Conservation (phyloP, 2,888 invertebrate species). For the Cistogaster globosa region DNA sequence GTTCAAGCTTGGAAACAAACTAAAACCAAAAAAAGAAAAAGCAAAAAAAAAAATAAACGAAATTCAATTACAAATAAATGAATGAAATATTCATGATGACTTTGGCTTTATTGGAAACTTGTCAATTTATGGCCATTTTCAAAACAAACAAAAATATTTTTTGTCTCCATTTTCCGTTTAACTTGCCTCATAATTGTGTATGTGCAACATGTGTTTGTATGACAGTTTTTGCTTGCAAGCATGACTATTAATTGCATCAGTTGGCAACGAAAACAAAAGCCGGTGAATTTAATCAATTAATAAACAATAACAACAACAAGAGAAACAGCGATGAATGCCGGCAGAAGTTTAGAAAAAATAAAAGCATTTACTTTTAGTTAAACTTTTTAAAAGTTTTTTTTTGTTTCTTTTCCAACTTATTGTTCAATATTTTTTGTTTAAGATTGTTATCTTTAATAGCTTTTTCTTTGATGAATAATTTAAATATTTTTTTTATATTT, state of each 20-base stretch:
- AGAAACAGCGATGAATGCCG: constrained; percentile 45
- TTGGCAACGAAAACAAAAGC: constrained; percentile 44
- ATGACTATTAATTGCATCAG: constrained; percentile 41
- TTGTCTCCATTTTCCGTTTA: neutral
- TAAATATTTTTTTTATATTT: constrained; percentile 4
- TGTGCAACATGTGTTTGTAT: constrained; percentile 42
- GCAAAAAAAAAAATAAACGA: neutral
- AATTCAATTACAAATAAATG: constrained; percentile 23
- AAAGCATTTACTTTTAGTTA: neutral
- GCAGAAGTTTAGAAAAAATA: constrained; percentile 29
- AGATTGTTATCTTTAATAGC: constrained; percentile 28
- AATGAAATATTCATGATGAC: constrained; percentile 62
- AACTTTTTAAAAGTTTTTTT: constrained; percentile 13
- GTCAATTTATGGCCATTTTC: constrained; percentile 62
- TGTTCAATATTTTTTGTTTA: constrained; percentile 44
- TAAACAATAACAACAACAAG: constrained; percentile 20
- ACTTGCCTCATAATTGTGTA: constrained; percentile 20
- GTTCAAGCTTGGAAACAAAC: constrained; percentile 39
- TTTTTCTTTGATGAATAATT: constrained; percentile 25
- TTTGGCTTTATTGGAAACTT: constrained; percentile 70
- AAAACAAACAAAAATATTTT: neutral
- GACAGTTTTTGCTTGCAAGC: neutral
- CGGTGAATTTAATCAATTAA: constrained; percentile 48
- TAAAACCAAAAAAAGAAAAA: too few relatives aligned
- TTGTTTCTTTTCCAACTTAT: constrained; percentile 5